Conservation (phyloP, 2,888 invertebrate species). For the Abrostola triplasia region DNA sequence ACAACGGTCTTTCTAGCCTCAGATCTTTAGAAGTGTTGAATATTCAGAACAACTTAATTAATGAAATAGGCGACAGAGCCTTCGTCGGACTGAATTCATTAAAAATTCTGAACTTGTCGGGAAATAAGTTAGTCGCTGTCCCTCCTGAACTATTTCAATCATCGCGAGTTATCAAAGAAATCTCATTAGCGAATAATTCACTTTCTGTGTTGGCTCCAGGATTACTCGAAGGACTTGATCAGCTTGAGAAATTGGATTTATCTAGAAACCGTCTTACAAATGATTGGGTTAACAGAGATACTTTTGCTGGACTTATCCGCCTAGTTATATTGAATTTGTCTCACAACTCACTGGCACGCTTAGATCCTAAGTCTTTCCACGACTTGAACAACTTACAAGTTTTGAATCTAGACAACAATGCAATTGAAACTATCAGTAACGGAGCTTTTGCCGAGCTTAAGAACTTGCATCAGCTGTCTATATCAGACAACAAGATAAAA, state of each 20-base stretch:
- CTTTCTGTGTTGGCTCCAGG: constrained; percentile 92
- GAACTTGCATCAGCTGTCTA: constrained; percentile 92
- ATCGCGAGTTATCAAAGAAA: constrained; percentile 91
- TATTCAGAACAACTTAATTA: constrained; percentile 93
- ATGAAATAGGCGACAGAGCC: constrained; percentile 92
- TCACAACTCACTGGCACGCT: constrained; percentile 90
- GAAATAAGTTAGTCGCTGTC: constrained; percentile 93
- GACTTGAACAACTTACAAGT: constrained; percentile 93
- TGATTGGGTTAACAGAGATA: constrained; percentile 93
- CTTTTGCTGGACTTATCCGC: constrained; percentile 92
- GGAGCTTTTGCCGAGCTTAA: constrained; percentile 92
- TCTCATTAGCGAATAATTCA: constrained; percentile 94
- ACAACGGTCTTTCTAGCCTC: constrained; percentile 91
- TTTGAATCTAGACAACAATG: constrained; percentile 92
- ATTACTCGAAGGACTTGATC: constrained; percentile 92
- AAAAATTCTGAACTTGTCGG: constrained; percentile 92
- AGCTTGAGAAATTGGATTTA: constrained; percentile 92
- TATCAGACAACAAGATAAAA: constrained; percentile 91
- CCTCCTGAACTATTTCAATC: constrained; percentile 94
- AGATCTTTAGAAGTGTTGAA: constrained; percentile 91
- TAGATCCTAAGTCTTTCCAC: constrained; percentile 92
- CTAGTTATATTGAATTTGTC: constrained; percentile 93
- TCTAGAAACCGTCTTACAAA: constrained; percentile 92
- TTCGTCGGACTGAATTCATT: constrained; percentile 91
- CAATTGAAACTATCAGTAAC: constrained; percentile 91